Evolutionary conservation across 2,113 vertebrate genomes (phyloP), one percentile per base, ranked within the genome.

Genomic region (Nyctibius bracteatus): DNA sequence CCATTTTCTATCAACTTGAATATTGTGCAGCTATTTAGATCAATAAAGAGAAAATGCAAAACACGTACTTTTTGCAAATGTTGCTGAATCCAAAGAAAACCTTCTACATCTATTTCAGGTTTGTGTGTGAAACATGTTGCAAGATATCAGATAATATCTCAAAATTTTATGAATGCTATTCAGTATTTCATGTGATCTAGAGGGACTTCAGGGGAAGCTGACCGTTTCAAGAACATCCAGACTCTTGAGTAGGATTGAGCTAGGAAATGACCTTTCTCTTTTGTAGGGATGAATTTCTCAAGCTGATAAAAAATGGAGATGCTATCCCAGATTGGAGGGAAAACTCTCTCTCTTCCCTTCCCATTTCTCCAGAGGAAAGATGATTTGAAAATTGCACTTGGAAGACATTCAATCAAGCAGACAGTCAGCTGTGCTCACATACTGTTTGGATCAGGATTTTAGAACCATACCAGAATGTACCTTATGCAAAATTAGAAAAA

Each of bases 401-500:
- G 97, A 97, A 98, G 72, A 49, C 72, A 88, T 96, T 95, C 97
- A 95, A 54, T 91, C 70, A 86, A 93, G 87, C 88, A 83, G 97
- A 97, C 52, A 44, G 85, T 97, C 97, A 98, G 97, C 93, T 96
- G 81, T 77, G 90, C 88, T 96, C 94, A 81, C 41, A 20, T 27
- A 78, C 78, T 73, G 22, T 89, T 97, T 97, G 97, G 96, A 97
- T 95, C 90, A 96, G 90, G 57, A 86, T 94, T 97, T 95, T n/a
- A 87, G 85, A 96, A 74, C 23, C 10, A 33, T 88, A 85, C 94
- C 94, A 96, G 93, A 96, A 75, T 6, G 39, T 89, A 97, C 96
- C 97, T 96, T 98, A 92, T 87, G 95, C 58, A 95, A 80, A 91
- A 92, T 96, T 54, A 95, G 92, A 86, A 92, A 93, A 96, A 95